Conservation (phyloP, 2,888 invertebrate species). For the Ochropacha duplaris region DNA sequence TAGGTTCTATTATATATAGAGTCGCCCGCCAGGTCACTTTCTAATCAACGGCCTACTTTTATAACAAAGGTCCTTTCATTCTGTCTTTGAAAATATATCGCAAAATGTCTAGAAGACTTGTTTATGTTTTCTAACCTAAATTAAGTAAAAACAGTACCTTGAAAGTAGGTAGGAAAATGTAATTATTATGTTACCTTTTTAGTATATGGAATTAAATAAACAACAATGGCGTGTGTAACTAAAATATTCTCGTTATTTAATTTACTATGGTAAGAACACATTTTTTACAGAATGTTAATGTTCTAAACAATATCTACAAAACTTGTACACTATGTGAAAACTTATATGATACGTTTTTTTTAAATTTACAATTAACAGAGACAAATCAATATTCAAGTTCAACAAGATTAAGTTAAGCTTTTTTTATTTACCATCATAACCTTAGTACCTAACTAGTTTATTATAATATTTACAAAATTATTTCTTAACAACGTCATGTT, state of each 20-base stretch:
- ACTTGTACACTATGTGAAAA: conserved; percentile 82
- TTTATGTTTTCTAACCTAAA: too few species aligned
- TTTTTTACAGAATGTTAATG: conserved; percentile 83
- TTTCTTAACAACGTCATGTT: conserved; percentile 70
- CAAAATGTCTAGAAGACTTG: too few species aligned
- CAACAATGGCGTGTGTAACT: conserved; percentile 73
- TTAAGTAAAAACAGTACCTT: too few species aligned
- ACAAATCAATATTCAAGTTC: conserved; percentile 77
- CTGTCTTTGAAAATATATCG: too few species aligned
- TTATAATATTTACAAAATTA: conserved; percentile 72
- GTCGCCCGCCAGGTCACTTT: too few species aligned
- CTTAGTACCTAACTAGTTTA: conserved; percentile 62
- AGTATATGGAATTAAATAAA: conserved; percentile 47
- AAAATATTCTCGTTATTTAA: conserved; percentile 84
- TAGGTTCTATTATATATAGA: too few species aligned
- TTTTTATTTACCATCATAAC: conserved; percentile 44
- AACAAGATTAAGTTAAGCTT: conserved; percentile 80
- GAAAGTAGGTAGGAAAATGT: too few species aligned
- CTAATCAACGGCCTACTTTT: too few species aligned
- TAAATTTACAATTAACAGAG: conserved; percentile 79
- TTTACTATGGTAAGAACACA: conserved; percentile 84
- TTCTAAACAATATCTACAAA: conserved; percentile 81
- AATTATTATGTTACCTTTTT: not conserved
- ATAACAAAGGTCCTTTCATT: too few species aligned
- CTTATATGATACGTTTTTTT: conserved; percentile 70